phyloP scores from a whole-genome alignment of 2,797 vertebrate species.

The Danio aesculapii region DNA sequence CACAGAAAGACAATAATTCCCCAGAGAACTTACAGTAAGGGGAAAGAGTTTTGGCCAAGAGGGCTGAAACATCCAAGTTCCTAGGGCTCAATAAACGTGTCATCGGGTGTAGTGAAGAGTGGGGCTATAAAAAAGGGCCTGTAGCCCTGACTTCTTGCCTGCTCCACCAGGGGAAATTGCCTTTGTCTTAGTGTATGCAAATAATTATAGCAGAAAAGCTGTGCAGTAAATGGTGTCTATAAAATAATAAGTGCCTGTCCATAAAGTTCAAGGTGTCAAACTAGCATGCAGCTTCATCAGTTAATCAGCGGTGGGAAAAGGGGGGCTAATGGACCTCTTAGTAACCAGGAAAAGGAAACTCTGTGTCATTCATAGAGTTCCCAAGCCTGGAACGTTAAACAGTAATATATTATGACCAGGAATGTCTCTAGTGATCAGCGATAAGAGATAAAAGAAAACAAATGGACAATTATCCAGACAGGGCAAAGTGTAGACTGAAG shows the following conservation, averaged over 20 bases:
- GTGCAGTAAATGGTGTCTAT: slow-evolving; percentile 36
- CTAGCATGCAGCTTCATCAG: slow-evolving; percentile 31
- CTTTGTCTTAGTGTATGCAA: slow-evolving; percentile 39
- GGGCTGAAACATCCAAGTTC: slow-evolving; percentile 50
- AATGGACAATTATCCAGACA: slow-evolving; percentile 35
- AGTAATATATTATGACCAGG: slow-evolving; percentile 21
- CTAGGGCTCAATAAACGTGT: slow-evolving; percentile 61
- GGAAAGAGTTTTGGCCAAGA: slow-evolving; percentile 44
- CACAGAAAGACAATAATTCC: slow-evolving; percentile 44
- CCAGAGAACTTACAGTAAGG: slow-evolving; percentile 29
- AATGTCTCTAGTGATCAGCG: background rate
- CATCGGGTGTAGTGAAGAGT: slow-evolving; percentile 57
- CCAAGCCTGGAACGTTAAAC: slow-evolving; percentile 33
- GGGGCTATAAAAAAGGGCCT: slow-evolving; percentile 39
- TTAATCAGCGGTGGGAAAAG: slow-evolving; percentile 38
- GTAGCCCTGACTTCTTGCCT: slow-evolving; percentile 34
- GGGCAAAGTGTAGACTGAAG: slow-evolving; percentile 22
- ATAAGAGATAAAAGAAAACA: slow-evolving; percentile 42
- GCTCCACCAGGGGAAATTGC: slow-evolving; percentile 51
- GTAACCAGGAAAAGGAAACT: slow-evolving; percentile 19
- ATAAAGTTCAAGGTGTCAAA: slow-evolving; percentile 37
- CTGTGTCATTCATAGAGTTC: background rate
- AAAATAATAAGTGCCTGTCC: slow-evolving; percentile 48
- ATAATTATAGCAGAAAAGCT: slow-evolving; percentile 55
- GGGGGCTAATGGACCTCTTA: slow-evolving; percentile 24